Base-by-base conservation (phyloP, 37 sponge, comb jelly and placozoan species). In the Ianthella basta region DNA sequence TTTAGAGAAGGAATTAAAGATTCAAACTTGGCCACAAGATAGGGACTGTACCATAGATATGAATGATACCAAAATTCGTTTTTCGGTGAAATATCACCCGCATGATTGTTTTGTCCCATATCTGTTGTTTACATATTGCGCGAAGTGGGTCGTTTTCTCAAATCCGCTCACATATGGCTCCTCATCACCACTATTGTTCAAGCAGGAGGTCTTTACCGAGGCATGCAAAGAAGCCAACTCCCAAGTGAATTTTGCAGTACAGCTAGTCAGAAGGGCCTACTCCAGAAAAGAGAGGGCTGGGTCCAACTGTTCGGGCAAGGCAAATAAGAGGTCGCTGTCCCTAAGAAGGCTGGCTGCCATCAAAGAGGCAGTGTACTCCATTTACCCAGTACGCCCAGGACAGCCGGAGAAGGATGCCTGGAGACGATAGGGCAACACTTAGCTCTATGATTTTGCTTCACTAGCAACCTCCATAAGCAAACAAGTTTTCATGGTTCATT, bases 231-330 rank as follows among this genome's bases (percentile, higher is more conserved):
- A 19, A 25, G 68, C 68, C 23, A 66, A 66, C 29, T 66, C 68
- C 13, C 68, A 66, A 23, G 68, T 66, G 19, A 66, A 66, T 66
- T 23, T 66, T 19, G 68, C 68, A 15, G 68, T 66, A 23, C 68
- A 66, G 29, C 29, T 66, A 66, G 68, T 23, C 23, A 66, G 27
- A 23, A 66, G 68, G 29, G 15, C 27, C 68, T 66, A 66, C 68
- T 66, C 68, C 15, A 66, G 68, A 27, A 66, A 66, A n/a, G 68
- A 66, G 68, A 66, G 68, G 68, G 68, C 68, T 66, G 23, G 27
- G 23, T 66, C 68, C 23, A 66, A 66, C 29, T 66, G 68, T 66
- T 19, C 68, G 13, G 68, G 68, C 25, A 66, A n/a, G 23, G n/a
- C n/a, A n/a, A n/a, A n/a, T 66, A 66, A 66, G 23, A 66, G 29